Evolutionary conservation across 2,888 invertebrate species (phyloP), one percentile per base, ranked within the genome.

Genomic region (Sisyra terminalis): DNA sequence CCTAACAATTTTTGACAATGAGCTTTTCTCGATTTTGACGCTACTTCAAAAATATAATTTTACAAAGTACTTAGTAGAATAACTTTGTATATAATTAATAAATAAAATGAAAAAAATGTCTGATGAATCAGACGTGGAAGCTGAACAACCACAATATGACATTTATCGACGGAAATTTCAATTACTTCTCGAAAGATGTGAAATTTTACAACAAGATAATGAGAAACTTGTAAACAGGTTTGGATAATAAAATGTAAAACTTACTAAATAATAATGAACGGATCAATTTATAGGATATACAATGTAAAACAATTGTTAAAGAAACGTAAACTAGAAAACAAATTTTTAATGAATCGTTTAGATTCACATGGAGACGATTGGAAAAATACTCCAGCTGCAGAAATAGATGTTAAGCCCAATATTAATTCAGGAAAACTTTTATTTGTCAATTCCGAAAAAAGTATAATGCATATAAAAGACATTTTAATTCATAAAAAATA

Each of bases 141-240:
- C 61, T 24, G 66, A 67, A 45, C 65, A 58, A 24, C 65, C 65
- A 49, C 76, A 78, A 56, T 73, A 75, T 50, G 75, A 79, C 57
- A 66, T 75, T 56, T 79, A 80, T 57, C 77, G 77, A 54, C 73
- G 74, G 57, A 82, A 81, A 64, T 81, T 78, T 59, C 76, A 79
- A 58, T 62, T 80, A 52, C 61, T 83, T 45, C 60, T 79, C 48
- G 79, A 80, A 57, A 72, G 79, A 67, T 82, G 82, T 60, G 76
- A 79, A 63, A 71, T 75, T 50, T 65, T 83, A 50, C 81, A 82
- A 56, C 78, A 80, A 70, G 77, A 80, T 56, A 83, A 82, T 59
- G 80, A 82, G 58, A 70, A 79, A 60, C 65, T 82, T 49, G 75
- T 81, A 45, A 71, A 71, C 62, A 71, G 73, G 73, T 73, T 48